Percentiles rank a stretch among this genome's conserved stretches.
phyloP scores from a whole-genome alignment of 2,888 invertebrate genomes.

The Acronicta psi region DNA sequence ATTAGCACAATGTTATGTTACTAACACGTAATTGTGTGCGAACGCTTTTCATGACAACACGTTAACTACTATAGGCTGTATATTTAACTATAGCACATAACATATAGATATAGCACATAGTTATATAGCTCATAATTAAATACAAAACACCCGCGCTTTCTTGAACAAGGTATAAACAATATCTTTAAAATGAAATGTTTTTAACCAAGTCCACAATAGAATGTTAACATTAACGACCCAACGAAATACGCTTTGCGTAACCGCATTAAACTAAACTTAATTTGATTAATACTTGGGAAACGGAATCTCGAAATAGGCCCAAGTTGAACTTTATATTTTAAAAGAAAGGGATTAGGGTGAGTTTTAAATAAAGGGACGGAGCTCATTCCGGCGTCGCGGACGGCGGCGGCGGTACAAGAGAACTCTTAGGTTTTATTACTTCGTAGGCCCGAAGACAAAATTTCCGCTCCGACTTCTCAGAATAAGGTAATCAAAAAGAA shows the following conservation, averaged over 20 bases:
- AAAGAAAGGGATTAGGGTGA: conserved; percentile 59
- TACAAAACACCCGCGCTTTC: too few relatives aligned
- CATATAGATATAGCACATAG: not conserved
- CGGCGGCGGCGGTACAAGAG: conserved; percentile 32
- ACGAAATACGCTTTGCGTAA: conserved; percentile 32
- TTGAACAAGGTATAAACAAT: not conserved
- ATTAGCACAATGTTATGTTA: not conserved
- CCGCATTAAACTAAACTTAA: conserved; percentile 38
- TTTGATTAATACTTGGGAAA: conserved; percentile 57
- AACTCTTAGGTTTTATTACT: conserved; percentile 65
- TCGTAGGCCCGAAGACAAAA: conserved; percentile 51
- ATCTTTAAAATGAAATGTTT: conserved; percentile 6
- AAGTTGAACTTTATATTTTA: conserved; percentile 55
- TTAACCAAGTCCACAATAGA: conserved; percentile 13
- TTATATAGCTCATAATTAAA: too few relatives aligned
- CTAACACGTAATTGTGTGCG: not conserved
- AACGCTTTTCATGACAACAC: not conserved
- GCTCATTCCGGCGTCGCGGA: conserved; percentile 49
- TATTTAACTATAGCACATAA: too few relatives aligned
- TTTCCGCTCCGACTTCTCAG: conserved; percentile 40
- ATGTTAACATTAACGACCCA: conserved; percentile 34
- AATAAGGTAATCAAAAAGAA: conserved; percentile 52
- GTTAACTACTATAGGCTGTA: too few relatives aligned
- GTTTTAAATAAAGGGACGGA: conserved; percentile 63
- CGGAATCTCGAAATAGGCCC: conserved; percentile 41